Conservation (phyloP, 2,113 vertebrate genomes). For the Eptesicus fuscus region DNA sequence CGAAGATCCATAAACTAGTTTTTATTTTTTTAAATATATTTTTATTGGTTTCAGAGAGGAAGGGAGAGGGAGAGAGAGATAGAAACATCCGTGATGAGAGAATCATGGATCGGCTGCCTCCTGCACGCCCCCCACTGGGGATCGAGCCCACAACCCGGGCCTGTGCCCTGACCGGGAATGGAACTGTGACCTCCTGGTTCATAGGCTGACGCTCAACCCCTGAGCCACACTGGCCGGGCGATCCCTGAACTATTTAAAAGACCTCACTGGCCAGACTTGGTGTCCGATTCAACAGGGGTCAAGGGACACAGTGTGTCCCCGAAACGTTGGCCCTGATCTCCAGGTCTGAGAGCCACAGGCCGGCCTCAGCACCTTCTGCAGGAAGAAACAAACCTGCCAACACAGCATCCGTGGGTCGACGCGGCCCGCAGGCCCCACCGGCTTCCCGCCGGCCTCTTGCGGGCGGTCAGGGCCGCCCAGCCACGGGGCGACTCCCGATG, state of each 20-base stretch:
- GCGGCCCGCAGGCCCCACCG: rapidly evolving
- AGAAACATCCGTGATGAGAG: too few relatives aligned
- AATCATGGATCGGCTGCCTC: too few relatives aligned
- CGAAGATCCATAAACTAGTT: too few relatives aligned
- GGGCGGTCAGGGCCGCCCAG: background rate
- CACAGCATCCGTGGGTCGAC: rapidly evolving
- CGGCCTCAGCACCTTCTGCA: rapidly evolving
- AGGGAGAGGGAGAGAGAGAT: too few relatives aligned
- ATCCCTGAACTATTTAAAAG: background rate
- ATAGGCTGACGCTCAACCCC: too few relatives aligned
- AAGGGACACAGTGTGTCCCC: background rate
- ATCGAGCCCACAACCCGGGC: too few relatives aligned
- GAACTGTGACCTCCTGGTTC: too few relatives aligned
- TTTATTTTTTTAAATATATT: too few relatives aligned
- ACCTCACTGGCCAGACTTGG: rapidly evolving
- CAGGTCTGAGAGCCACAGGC: rapidly evolving
- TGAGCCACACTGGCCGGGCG: too few relatives aligned
- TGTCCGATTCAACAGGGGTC: rapidly evolving
- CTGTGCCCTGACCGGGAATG: too few relatives aligned
- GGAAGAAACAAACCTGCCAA: rapidly evolving
- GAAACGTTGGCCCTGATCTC: background rate
- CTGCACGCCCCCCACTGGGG: too few relatives aligned
- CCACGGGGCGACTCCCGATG: background rate
- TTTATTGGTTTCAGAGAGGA: too few relatives aligned
- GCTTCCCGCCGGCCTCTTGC: background rate